These are phyloP conservation scores for Corythaeola cristata DNA, from an alignment of 2,113 vertebrate species.

Conservation along the genomic window DNA sequence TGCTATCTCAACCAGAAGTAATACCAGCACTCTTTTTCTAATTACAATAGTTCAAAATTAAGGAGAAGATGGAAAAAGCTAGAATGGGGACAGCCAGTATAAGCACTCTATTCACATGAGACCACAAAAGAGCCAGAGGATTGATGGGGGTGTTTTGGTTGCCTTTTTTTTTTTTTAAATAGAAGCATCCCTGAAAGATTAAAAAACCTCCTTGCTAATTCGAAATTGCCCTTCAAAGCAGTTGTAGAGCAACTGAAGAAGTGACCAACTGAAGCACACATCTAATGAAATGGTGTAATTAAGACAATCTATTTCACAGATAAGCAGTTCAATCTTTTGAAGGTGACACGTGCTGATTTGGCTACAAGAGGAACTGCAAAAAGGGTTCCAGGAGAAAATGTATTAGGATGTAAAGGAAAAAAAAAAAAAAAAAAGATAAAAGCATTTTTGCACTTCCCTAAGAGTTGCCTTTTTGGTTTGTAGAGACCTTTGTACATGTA, in stretches of 20 bases:
- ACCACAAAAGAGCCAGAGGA: not conserved
- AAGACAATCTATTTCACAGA: not conserved
- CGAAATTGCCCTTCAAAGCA: not conserved
- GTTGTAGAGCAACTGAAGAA: not conserved
- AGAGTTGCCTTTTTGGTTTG: not conserved
- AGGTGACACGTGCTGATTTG: not conserved
- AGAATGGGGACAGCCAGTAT: not conserved
- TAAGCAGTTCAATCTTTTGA: not conserved
- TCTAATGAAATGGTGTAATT: not conserved
- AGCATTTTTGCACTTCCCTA: not conserved
- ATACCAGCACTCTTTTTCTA: not conserved
- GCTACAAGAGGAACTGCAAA: not conserved
- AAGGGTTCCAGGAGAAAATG: not conserved
- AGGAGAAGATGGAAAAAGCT: not conserved
- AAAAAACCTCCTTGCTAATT: not conserved
- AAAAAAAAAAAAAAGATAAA: not conserved
- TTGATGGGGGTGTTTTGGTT: not conserved
- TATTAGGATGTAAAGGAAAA: not conserved
- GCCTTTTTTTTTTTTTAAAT: not conserved
- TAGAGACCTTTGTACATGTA: not conserved
- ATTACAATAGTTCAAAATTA: not conserved
- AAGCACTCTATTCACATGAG: not conserved
- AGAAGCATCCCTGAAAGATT: not conserved
- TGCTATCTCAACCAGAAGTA: not conserved
- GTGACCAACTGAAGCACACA: not conserved